Conservation (phyloP, 2,888 invertebrate species). For the Lithophane socia region DNA sequence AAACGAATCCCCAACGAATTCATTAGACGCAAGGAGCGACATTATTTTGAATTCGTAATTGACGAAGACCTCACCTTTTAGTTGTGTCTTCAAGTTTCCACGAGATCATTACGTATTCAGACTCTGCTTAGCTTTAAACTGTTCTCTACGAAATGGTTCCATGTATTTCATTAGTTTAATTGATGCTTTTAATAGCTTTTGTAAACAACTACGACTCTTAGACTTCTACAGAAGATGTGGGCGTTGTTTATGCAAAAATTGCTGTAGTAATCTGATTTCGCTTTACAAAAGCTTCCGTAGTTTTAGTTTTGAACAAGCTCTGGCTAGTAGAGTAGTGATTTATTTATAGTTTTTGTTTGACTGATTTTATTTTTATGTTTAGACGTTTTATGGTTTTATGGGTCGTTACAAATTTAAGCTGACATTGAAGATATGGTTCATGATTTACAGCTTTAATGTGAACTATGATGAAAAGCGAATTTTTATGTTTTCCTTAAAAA, state of each 20-base stretch:
- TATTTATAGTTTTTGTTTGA: slow-evolving; percentile 38
- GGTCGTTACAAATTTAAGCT: slow-evolving; percentile 21
- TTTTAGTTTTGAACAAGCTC: slow-evolving; percentile 19
- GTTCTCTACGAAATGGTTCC: slow-evolving; percentile 53
- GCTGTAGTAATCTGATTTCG: slow-evolving; percentile 27
- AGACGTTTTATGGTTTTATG: slow-evolving; percentile 33
- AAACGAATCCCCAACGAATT: slow-evolving; percentile 42
- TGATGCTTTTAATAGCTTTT: slow-evolving; percentile 51
- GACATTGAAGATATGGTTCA: slow-evolving; percentile 17
- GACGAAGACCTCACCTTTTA: slow-evolving; percentile 49
- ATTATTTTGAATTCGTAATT: slow-evolving; percentile 59
- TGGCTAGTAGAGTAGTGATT: slow-evolving; percentile 35
- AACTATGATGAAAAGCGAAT: not conserved
- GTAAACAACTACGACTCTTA: slow-evolving; percentile 35
- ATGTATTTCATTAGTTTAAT: slow-evolving; percentile 62
- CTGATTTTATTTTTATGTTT: slow-evolving; percentile 22
- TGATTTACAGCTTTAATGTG: slow-evolving; percentile 15
- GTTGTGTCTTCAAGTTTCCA: slow-evolving; percentile 54
- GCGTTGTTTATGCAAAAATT: slow-evolving; percentile 40
- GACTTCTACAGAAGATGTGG: slow-evolving; percentile 35
- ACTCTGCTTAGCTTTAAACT: slow-evolving; percentile 55
- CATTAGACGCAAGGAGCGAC: slow-evolving; percentile 37
- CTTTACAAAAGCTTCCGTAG: slow-evolving; percentile 21
- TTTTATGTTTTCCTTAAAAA: not conserved
- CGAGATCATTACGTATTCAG: slow-evolving; percentile 62